Percentiles rank a stretch among this genome's conserved stretches.
phyloP scores from a whole-genome alignment of 2,888 invertebrate species.

The Drosophila acutilabella region DNA sequence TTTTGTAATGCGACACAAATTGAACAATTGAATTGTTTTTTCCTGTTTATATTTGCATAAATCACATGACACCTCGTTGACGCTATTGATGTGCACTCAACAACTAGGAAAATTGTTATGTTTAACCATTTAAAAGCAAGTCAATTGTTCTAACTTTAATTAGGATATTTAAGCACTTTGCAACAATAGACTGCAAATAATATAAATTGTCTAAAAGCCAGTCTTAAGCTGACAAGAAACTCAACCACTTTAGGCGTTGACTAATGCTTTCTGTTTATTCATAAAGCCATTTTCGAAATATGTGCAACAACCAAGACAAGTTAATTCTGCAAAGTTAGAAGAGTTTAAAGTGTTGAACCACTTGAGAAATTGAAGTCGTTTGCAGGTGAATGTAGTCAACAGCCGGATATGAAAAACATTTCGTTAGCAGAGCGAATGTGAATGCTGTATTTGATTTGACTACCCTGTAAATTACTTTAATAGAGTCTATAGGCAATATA shows the following conservation, averaged over 20 bases:
- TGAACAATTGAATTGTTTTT: conserved; percentile 43
- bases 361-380: conserved; percentile 24
- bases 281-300: conserved; percentile 12
- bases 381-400: conserved; percentile 32
- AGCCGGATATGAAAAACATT: conserved; percentile 51
- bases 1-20: conserved; percentile 50
- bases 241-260: neutral
- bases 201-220: conserved; percentile 9
- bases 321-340: conserved; percentile 3
- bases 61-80: conserved; percentile 19
- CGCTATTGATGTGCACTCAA: conserved; percentile 2
- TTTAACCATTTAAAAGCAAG: neutral
- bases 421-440: conserved; percentile 7
- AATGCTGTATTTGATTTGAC: conserved; percentile 20
- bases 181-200: neutral
- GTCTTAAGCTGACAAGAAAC: neutral
- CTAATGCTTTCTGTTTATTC: neutral
- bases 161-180: neutral
- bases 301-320: conserved; percentile 28
- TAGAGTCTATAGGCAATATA: neutral
- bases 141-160: neutral
- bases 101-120: neutral
- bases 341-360: conserved; percentile 1
- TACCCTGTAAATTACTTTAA: conserved; percentile 4
- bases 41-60: conserved; percentile 33